These are phyloP conservation scores for Festucalex cinctus DNA, from an alignment of 2,113 vertebrate genomes.

Conservation along the genomic window DNA sequence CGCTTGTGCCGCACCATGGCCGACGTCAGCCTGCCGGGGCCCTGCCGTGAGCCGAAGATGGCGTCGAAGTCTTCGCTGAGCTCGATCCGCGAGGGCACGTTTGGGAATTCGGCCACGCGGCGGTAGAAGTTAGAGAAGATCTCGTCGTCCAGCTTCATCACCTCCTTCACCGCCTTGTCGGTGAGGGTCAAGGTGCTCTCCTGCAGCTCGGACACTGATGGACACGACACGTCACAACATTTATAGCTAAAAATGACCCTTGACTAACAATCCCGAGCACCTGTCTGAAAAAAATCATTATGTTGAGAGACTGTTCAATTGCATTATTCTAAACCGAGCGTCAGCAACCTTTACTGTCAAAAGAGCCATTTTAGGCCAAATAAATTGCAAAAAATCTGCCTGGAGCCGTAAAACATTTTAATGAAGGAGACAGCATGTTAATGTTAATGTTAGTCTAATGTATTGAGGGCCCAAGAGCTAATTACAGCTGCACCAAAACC, in stretches of 20 bases:
- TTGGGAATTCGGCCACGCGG: constrained; percentile 72
- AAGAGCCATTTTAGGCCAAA: no score
- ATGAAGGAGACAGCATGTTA: no score
- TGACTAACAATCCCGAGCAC: no score
- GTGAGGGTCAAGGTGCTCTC: constrained; percentile 91
- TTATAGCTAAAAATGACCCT: not conserved
- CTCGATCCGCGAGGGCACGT: constrained; percentile 72
- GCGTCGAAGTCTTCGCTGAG: constrained; percentile 88
- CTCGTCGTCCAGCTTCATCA: constrained; percentile 95
- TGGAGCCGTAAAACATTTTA: no score
- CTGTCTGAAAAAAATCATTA: not conserved
- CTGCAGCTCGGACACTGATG: constrained; percentile 81
- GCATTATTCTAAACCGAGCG: no score
- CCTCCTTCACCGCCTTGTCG: constrained; percentile 91
- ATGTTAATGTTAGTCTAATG: no score
- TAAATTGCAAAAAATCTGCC: no score
- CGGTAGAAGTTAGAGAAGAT: constrained; percentile 95
- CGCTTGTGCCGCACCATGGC: constrained; percentile 90
- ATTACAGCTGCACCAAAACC: no score
- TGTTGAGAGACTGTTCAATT: not conserved
- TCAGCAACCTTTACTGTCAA: no score
- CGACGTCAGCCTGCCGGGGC: constrained; percentile 78
- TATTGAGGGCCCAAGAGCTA: no score
- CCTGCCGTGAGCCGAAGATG: constrained; percentile 86
- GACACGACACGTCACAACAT: not conserved